Evolutionary conservation across 2,888 invertebrate species (phyloP).

Genomic region (Melipona beecheii): DNA sequence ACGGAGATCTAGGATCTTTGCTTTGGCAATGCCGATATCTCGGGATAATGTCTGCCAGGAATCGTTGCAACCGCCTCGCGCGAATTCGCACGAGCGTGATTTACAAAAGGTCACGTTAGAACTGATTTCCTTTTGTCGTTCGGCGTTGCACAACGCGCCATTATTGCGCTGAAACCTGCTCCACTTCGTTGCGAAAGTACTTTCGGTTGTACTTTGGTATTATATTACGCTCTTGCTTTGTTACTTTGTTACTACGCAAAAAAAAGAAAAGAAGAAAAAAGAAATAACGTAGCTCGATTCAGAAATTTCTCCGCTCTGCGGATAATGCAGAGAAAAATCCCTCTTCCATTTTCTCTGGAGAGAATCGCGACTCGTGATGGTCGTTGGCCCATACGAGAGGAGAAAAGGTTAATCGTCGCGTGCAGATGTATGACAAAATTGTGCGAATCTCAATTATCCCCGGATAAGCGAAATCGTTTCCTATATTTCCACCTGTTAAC

Average conservation of each 20-base stretch:
- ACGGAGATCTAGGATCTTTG: constrained; percentile 16
- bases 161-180: background rate
- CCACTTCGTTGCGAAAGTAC: background rate
- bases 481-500: constrained; percentile 14
- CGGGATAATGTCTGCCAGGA: constrained; percentile 18
- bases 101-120: constrained; percentile 38
- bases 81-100: constrained; percentile 37
- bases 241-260: too few species aligned
- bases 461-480: background rate
- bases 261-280: too few species aligned
- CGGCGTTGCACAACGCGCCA: constrained; percentile 1
- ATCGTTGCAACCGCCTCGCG: constrained; percentile 4
- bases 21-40: constrained; percentile 18
- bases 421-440: background rate
- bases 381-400: background rate
- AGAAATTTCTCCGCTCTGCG: too few species aligned
- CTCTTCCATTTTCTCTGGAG: too few species aligned
- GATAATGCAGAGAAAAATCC: too few species aligned
- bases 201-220: background rate
- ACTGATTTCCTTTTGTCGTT: constrained; percentile 14
- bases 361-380: too few species aligned
- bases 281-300: too few species aligned
- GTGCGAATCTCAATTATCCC: background rate
- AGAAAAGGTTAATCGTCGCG: background rate
- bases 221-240: background rate